Evolutionary conservation across 2,888 invertebrate species (phyloP).

Genomic region (Rotaria macrura): DNA sequence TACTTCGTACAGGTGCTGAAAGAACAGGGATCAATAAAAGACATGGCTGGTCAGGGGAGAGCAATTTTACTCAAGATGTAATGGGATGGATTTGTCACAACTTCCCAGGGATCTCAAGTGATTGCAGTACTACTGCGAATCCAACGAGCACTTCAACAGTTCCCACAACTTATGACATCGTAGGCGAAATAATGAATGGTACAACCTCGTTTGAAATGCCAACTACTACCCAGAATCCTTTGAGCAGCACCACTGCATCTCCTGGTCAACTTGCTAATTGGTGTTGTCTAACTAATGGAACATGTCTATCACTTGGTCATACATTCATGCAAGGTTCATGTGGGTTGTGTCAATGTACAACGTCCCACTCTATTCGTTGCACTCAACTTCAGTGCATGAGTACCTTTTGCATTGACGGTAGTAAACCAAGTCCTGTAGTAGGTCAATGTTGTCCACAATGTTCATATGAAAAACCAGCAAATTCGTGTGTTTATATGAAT

Average conservation of each 20-base stretch:
- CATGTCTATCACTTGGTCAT: background rate
- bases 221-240: background rate
- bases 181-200: background rate
- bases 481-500: background rate
- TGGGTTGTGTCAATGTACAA: background rate
- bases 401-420: background rate
- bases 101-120: too few relatives aligned
- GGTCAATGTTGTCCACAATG: conserved; percentile 17
- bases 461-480: background rate
- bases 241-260: background rate
- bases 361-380: background rate
- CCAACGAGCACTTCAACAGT: background rate
- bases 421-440: background rate
- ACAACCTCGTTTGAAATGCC: background rate
- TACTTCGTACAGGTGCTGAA: too few relatives aligned
- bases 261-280: background rate
- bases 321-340: background rate
- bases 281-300: background rate
- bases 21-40: too few relatives aligned
- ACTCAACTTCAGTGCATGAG: background rate
- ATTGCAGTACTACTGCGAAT: background rate
- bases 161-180: background rate
- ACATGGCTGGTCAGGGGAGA: too few relatives aligned
- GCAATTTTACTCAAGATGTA: too few relatives aligned
- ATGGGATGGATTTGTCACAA: too few relatives aligned